Percentiles rank a stretch among this genome's conserved stretches.
phyloP scores from a whole-genome alignment of 2,113 vertebrate species.

The Tympanuchus pallidicinctus region DNA sequence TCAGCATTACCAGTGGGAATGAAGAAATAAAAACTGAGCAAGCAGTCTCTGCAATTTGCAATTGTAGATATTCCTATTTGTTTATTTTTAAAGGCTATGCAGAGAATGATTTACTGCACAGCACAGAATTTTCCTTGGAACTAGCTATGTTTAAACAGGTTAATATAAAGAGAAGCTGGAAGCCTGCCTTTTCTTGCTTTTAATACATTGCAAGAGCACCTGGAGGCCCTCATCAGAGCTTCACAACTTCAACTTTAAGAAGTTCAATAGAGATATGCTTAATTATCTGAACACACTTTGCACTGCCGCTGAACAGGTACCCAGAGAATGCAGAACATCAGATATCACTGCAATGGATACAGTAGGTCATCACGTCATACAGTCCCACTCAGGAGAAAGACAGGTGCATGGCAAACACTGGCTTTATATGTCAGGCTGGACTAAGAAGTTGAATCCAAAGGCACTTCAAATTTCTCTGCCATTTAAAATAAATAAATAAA shows the following conservation, averaged over 20 bases:
- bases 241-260: background rate
- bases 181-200: background rate
- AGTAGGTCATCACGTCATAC: fast-evolving
- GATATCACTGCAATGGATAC: background rate
- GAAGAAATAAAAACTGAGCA: background rate
- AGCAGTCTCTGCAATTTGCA: background rate
- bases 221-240: background rate
- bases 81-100: background rate
- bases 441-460: background rate
- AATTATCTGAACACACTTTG: background rate
- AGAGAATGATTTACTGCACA: background rate
- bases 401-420: background rate
- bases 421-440: background rate
- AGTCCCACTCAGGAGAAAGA: background rate
- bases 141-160: background rate
- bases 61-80: background rate
- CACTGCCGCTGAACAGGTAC: background rate
- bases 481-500: background rate
- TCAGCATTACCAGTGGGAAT: background rate
- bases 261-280: background rate
- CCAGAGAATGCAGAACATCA: background rate
- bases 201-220: background rate
- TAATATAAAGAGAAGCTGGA: background rate
- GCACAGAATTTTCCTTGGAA: background rate
- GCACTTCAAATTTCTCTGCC: background rate